Conservation (phyloP, 2,113 vertebrate species). For the Brienomyrus longianalis region DNA sequence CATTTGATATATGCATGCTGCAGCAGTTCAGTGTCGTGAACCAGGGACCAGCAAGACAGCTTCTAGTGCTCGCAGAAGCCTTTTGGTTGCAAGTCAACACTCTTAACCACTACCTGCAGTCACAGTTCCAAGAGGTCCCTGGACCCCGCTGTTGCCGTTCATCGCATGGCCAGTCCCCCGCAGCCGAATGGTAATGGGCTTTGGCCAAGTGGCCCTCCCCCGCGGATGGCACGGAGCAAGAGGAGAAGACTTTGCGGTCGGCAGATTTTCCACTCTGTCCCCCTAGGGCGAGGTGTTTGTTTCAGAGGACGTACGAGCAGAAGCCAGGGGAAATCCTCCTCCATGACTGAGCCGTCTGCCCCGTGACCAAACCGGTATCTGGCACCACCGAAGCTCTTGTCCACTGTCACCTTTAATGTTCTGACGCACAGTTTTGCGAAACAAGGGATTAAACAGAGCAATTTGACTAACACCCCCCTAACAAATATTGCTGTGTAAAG, state of each 20-base stretch:
- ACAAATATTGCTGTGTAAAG: constrained; percentile 33
- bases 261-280: neutral
- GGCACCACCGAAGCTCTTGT: neutral
- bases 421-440: neutral
- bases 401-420: neutral
- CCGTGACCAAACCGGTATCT: neutral
- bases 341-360: neutral
- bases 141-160: neutral
- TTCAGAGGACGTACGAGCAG: neutral
- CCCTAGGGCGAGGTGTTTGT: neutral
- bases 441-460: constrained; percentile 22
- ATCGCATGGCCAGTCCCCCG: neutral
- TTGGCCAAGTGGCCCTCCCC: neutral
- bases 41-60: neutral
- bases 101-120: neutral
- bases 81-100: constrained; percentile 10
- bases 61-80: neutral
- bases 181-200: constrained; percentile 10
- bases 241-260: neutral
- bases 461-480: constrained; percentile 19
- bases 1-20: neutral
- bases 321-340: neutral
- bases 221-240: neutral
- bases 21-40: neutral
- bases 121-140: neutral